phyloP scores from a whole-genome alignment of 1,140 invertebrate species.

The Saccostrea cuccullata region DNA sequence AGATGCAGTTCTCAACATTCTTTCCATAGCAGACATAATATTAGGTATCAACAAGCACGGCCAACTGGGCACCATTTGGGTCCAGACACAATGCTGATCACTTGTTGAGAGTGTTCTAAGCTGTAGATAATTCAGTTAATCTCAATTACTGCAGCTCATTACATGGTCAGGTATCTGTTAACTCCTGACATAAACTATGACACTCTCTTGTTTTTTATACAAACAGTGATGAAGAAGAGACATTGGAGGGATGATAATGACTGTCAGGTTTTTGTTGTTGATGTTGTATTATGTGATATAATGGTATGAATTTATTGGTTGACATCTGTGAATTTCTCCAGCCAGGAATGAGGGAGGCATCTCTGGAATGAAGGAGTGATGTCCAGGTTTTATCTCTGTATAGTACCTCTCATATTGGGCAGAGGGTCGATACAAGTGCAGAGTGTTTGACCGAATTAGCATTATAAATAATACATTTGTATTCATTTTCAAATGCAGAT shows the following conservation, averaged over 20 bases:
- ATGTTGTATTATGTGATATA: neutral
- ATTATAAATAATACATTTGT: too few species aligned
- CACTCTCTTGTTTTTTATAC: too few species aligned
- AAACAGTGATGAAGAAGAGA: neutral
- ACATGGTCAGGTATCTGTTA: neutral
- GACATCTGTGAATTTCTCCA: neutral
- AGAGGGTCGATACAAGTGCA: too few species aligned
- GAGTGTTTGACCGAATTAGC: too few species aligned
- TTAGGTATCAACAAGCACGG: neutral
- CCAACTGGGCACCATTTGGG: slow-evolving; percentile 15
- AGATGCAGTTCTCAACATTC: neutral
- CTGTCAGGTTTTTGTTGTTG: neutral
- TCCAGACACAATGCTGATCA: slow-evolving; percentile 13
- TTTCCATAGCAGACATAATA: neutral
- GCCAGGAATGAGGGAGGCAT: neutral
- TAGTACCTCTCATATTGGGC: too few species aligned
- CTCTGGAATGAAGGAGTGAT: neutral
- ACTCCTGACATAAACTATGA: neutral
- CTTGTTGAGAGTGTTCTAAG: neutral
- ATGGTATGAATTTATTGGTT: neutral
- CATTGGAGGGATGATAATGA: neutral
- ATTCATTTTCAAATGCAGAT: too few species aligned
- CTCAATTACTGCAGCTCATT: neutral
- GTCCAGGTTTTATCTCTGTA: neutral
- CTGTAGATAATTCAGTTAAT: neutral